phyloP scores from a whole-genome alignment of 2,113 vertebrate genomes.

The Anarrhichthys ocellatus region DNA sequence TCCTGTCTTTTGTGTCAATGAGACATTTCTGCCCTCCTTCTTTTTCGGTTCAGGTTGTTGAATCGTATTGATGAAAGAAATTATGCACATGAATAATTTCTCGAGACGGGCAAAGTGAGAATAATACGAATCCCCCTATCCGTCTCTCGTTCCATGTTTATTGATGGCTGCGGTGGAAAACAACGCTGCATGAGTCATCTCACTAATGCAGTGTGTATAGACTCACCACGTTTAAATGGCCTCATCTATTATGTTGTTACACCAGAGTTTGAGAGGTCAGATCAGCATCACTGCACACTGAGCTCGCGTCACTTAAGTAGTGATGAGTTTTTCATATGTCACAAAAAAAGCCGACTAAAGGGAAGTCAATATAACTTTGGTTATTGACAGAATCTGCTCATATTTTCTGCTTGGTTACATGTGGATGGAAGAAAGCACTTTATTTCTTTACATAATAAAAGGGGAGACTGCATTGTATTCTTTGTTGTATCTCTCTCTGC shows the following conservation, averaged over 20 bases:
- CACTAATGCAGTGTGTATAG: slow-evolving; percentile 33
- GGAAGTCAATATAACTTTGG: background rate
- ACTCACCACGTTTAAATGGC: slow-evolving; percentile 35
- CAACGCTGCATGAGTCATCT: slow-evolving; percentile 27
- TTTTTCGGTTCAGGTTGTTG: slow-evolving; percentile 13
- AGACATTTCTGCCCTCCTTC: background rate
- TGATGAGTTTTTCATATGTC: slow-evolving; percentile 23
- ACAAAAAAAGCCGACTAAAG: slow-evolving; percentile 1
- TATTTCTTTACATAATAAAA: slow-evolving; percentile 2
- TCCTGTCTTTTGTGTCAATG: slow-evolving; percentile 1
- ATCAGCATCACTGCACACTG: slow-evolving; percentile 25
- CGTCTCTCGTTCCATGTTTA: slow-evolving; percentile 43
- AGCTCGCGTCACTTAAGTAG: slow-evolving; percentile 11
- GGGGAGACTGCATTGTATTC: background rate
- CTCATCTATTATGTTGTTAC: slow-evolving; percentile 48
- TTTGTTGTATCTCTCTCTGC: background rate
- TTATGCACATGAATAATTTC: slow-evolving; percentile 49
- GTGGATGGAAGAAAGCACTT: background rate
- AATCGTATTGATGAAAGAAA: slow-evolving; percentile 18
- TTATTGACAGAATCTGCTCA: slow-evolving; percentile 3
- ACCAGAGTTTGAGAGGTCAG: slow-evolving; percentile 20
- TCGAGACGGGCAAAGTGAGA: slow-evolving; percentile 31
- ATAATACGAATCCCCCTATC: slow-evolving; percentile 23
- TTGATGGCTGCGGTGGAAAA: slow-evolving; percentile 40
- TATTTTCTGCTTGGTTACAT: background rate